Evolutionary conservation across 2,797 vertebrate genomes (phyloP).

Genomic region (Smutsia gigantea): DNA sequence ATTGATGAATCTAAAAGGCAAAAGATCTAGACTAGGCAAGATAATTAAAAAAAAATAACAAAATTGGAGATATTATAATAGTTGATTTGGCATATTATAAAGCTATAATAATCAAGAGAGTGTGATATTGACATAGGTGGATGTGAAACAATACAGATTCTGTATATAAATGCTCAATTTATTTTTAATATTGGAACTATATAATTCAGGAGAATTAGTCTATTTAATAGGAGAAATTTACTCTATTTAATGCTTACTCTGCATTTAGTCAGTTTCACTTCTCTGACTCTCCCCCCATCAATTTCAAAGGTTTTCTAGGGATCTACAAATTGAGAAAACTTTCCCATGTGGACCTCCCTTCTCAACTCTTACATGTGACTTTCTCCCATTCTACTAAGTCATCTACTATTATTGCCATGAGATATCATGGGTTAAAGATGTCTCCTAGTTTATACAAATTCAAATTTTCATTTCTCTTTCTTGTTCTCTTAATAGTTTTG

Average conservation of each 20-base stretch:
- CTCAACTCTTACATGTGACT: background rate
- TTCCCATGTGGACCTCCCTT: background rate
- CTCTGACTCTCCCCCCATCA: background rate
- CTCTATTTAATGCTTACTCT: background rate
- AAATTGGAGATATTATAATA: background rate
- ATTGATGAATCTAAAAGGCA: background rate
- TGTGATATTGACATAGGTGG: background rate
- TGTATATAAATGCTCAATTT: background rate
- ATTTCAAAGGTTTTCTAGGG: background rate
- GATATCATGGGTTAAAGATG: background rate
- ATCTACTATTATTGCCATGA: background rate
- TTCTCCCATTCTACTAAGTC: rapidly evolving
- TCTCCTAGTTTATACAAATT: background rate
- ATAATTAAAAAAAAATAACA: background rate
- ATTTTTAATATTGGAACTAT: background rate
- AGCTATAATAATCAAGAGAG: too few relatives aligned
- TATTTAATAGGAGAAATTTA: background rate
- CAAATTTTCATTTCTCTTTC: background rate
- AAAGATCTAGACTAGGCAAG: background rate
- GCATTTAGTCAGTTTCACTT: background rate
- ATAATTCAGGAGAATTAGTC: background rate
- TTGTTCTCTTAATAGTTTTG: background rate
- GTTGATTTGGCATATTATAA: background rate
- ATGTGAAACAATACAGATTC: background rate
- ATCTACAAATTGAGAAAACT: background rate